A percentile compares a stretch with the other conserved stretches of the same genome.
Conservation (phyloP, 2,113 vertebrate genomes). For the Callithrix jacchus region DNA sequence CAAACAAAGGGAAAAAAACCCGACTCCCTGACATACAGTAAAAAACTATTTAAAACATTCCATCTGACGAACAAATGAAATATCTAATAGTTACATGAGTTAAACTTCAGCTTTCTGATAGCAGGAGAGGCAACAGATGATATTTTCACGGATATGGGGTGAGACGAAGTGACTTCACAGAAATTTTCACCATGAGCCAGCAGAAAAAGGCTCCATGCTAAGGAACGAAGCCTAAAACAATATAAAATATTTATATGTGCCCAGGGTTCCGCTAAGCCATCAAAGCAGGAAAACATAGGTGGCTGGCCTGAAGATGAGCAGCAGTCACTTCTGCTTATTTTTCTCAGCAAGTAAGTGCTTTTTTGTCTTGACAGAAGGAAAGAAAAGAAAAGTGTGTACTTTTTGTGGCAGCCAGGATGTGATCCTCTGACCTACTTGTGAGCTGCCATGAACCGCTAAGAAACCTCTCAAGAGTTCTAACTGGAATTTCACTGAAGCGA, state of each 20-base stretch:
- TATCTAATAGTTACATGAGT: not conserved
- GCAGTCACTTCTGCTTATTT: not conserved
- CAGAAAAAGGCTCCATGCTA: not conserved
- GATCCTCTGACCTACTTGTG: slow-evolving; percentile 46
- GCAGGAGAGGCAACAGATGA: not conserved
- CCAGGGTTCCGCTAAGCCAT: not conserved
- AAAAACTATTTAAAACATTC: not conserved
- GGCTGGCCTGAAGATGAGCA: not conserved
- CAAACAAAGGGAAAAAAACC: not conserved
- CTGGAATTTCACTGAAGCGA: slow-evolving; percentile 8
- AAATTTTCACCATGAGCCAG: no score
- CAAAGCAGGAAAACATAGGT: not conserved
- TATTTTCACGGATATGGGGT: not conserved
- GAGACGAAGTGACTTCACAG: not conserved
- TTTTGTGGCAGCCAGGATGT: not conserved
- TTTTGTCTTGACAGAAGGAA: not conserved
- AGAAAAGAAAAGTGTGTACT: not conserved
- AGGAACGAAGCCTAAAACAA: not conserved
- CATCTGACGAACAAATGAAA: not conserved
- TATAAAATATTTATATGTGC: not conserved
- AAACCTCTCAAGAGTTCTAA: slow-evolving; percentile 22
- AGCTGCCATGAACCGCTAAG: slow-evolving; percentile 23
- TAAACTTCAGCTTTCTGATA: not conserved
- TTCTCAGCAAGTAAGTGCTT: not conserved
- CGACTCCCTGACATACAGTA: not conserved